Conservation (phyloP, 2,113 vertebrate genomes). For the Sturnus vulgaris region DNA sequence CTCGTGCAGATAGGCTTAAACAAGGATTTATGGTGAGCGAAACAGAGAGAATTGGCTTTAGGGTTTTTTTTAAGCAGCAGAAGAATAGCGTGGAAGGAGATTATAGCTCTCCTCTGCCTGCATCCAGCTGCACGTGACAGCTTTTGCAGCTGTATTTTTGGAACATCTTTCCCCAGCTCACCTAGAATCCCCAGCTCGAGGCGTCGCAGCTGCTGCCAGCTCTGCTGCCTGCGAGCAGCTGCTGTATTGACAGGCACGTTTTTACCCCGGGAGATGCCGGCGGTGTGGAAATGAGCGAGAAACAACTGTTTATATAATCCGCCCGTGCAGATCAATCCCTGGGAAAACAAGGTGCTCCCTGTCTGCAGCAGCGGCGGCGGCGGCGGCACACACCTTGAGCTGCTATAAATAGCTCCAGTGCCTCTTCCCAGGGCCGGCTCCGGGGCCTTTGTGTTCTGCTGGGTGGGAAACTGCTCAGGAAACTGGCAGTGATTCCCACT, state of each 20-base stretch:
- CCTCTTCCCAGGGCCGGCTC: not conserved
- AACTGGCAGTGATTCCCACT: not conserved
- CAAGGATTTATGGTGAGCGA: not conserved
- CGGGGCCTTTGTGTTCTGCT: not conserved
- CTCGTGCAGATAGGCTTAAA: not conserved
- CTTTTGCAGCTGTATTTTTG: conserved; percentile 23
- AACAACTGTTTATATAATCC: conserved; percentile 16
- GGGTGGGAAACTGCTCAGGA: not conserved
- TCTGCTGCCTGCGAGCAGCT: conserved; percentile 26
- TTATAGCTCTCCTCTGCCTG: not conserved
- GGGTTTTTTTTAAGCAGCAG: not conserved
- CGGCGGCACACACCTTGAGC: not conserved
- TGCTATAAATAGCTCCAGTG: not conserved
- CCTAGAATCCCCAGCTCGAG: not conserved
- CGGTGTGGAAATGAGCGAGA: not conserved
- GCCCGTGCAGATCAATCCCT: not conserved
- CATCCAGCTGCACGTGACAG: not conserved
- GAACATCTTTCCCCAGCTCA: conserved; percentile 11
- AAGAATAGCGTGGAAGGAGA: not conserved
- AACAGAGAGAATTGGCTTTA: not conserved
- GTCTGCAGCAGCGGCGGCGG: not conserved
- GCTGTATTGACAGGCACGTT: not conserved
- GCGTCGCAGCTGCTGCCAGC: not conserved
- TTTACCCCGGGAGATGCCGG: not conserved
- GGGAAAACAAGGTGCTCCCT: not conserved